A percentile compares a stretch with the other conserved stretches of the same genome.
These are phyloP conservation scores for Phylloscopus trochiloides DNA, from an alignment of 2,113 vertebrate species.

Conservation along the genomic window DNA sequence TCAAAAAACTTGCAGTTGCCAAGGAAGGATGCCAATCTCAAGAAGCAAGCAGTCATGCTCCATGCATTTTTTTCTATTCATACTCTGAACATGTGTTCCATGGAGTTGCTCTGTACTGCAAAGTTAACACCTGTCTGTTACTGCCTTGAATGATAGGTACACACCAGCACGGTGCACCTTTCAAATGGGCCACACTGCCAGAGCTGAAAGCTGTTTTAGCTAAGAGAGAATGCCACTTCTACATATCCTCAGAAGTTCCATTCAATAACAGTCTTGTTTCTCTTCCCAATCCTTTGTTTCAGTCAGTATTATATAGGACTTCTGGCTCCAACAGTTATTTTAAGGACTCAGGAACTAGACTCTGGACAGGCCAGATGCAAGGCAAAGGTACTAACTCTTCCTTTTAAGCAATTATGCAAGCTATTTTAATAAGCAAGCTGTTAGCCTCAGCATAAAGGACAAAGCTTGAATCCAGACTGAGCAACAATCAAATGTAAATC, in stretches of 20 bases:
- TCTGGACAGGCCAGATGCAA: background rate
- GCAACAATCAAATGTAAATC: background rate
- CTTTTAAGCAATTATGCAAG: background rate
- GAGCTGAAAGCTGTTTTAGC: background rate
- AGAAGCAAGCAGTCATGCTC: background rate
- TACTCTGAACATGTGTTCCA: background rate
- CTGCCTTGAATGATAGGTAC: background rate
- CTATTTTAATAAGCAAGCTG: background rate
- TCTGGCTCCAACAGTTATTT: background rate
- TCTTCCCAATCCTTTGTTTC: background rate
- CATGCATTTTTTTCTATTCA: background rate
- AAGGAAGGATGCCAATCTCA: background rate
- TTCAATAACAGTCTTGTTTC: background rate
- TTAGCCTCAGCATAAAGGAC: background rate
- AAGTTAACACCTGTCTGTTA: background rate
- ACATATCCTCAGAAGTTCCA: background rate
- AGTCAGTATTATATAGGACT: background rate
- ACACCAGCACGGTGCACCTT: accelerated
- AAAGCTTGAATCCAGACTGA: background rate
- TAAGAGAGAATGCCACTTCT: background rate
- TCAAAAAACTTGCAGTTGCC: background rate
- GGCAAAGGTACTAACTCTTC: background rate
- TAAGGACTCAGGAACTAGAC: background rate
- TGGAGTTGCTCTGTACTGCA: background rate
- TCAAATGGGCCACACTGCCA: background rate